Evolutionary conservation across 1,140 invertebrate species (phyloP), one percentile per base, ranked within the genome.

Genomic region (Thalassaphorura encarpata): DNA sequence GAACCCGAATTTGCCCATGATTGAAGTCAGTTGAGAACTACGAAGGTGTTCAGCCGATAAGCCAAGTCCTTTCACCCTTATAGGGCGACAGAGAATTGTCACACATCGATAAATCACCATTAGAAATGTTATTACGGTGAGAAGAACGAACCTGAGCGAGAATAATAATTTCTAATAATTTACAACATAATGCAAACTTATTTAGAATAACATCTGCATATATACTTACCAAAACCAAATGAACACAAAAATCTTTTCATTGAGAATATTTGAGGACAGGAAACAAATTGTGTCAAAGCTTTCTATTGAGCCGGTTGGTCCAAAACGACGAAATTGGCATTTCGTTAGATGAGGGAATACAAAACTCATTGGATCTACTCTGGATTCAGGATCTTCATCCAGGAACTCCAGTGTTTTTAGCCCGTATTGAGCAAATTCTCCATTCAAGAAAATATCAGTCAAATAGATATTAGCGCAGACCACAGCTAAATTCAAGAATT

Each of bases 401-500:
- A 68, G 73, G 11, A 11, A 36, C 41, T 66, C 56, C 16, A 74
- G 57, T 6, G 76, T 75, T 53, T 73, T 63, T 4, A 75, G 66
- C 0, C 76, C 76, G 57, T 76, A 77, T 27, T 67, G 66, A 21
- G 75, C 59, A 61, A 76, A 75, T 46, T 78, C 72, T 4, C 71
- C 70, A 11, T 72, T 73, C 36, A 77, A 67, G 61, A 77, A 76
- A 21, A 67, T 66, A 56, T 78, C 71, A 43, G 78, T 69, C 68
- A 88, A 78, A 70, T 85, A 85, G 53, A 90, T 89, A 68, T 89
- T 87, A 2, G 79, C 76, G 29, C 89, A 74, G 79, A 72, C 68
- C 43, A 73, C 71, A 18, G 69, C 59, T 1, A 73, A 58, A 50
- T 71, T 72, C 33, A 75, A 66, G n/a, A 69, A 71, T 73, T 93